Conservation (phyloP, 2,113 vertebrate genomes). For the Alethe castanea region DNA sequence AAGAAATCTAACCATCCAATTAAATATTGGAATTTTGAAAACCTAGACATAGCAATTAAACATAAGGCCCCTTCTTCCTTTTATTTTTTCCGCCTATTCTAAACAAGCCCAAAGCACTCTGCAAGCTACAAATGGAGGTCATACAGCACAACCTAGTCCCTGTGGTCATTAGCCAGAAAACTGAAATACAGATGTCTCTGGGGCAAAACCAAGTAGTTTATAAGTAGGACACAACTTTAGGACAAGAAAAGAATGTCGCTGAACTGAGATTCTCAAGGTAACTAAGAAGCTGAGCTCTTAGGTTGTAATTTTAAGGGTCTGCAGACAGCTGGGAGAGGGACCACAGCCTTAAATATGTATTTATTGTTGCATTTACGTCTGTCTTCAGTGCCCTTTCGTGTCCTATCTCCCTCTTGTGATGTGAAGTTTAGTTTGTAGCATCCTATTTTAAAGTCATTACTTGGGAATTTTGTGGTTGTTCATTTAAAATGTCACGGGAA, state of each 20-base stretch:
- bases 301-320: neutral
- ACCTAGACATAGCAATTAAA: neutral
- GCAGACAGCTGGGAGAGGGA: neutral
- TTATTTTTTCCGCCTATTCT: neutral
- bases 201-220: conserved; percentile 45
- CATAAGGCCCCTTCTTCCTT: neutral
- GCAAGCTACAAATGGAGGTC: conserved; percentile 15
- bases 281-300: neutral
- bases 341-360: neutral
- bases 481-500: neutral
- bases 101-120: conserved; percentile 10
- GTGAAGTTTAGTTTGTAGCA: neutral
- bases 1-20: neutral
- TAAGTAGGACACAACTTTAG: conserved; percentile 56
- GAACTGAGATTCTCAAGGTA: conserved; percentile 3
- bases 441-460: neutral
- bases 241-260: conserved; percentile 29
- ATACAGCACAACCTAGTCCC: conserved; percentile 22
- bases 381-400: neutral
- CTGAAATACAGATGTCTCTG: conserved; percentile 47
- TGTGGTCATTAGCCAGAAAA: conserved; percentile 58
- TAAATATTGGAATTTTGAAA: conserved; percentile 22
- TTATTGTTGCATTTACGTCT: neutral
- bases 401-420: neutral
- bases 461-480: neutral